Percentiles rank a stretch among this genome's conserved stretches.
Conservation (phyloP, 1,140 invertebrate genomes). For the Drepana arcuata region DNA sequence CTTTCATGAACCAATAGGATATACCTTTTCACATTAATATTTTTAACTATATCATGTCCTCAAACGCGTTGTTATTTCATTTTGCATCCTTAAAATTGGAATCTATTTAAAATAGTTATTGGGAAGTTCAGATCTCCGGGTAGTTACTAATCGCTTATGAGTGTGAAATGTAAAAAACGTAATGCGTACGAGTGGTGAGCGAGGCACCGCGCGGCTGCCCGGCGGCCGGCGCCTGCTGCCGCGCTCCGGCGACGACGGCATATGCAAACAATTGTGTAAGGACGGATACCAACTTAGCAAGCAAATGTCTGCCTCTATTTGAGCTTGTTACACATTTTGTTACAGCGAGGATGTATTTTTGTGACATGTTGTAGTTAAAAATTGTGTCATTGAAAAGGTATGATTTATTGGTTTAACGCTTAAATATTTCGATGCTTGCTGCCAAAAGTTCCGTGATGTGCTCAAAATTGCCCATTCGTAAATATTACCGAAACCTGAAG, state of each 20-base stretch:
- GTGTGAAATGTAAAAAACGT: constrained; percentile 40
- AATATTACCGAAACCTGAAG: constrained; percentile 62
- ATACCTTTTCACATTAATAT: constrained; percentile 73
- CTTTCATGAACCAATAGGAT: constrained; percentile 63
- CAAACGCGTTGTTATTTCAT: constrained; percentile 61
- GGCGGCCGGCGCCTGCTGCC: constrained; percentile 10
- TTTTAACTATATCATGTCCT: constrained; percentile 74
- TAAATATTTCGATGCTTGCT: constrained; percentile 45
- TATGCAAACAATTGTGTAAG: constrained; percentile 74
- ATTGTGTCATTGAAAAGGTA: constrained; percentile 60
- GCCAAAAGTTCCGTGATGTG: constrained; percentile 31
- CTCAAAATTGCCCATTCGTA: constrained; percentile 33
- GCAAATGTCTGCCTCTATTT: constrained; percentile 35
- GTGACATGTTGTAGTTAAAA: constrained; percentile 69
- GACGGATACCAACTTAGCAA: constrained; percentile 66
- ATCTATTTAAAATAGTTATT: constrained; percentile 41
- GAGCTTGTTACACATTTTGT: constrained; percentile 19
- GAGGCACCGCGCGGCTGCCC: constrained; percentile 6
- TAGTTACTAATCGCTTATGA: constrained; percentile 57
- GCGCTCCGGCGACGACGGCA: constrained; percentile 8
- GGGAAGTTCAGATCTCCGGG: constrained; percentile 66
- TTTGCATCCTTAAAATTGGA: constrained; percentile 58
- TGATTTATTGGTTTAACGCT: constrained; percentile 63
- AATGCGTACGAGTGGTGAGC: constrained; percentile 1
- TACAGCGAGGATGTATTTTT: constrained; percentile 42